Evolutionary conservation across 2,113 vertebrate genomes (phyloP).

Genomic region (Daboia siamensis): DNA sequence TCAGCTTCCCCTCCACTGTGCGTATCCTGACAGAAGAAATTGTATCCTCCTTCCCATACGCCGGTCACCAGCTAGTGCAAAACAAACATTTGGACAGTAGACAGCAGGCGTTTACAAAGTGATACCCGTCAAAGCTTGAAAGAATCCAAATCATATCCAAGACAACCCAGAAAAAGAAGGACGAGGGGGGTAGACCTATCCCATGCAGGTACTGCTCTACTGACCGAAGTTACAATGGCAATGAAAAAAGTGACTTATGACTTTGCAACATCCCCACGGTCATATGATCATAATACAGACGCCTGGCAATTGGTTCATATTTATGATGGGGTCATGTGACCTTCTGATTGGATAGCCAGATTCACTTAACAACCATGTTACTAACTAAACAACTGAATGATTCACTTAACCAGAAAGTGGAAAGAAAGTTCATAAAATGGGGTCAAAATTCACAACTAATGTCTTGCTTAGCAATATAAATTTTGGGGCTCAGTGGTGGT

Average conservation of each 20-base stretch:
- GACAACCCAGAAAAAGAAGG: background rate
- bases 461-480: background rate
- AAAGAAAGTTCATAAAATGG: background rate
- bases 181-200: background rate
- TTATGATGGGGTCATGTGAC: background rate
- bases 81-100: background rate
- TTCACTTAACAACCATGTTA: background rate
- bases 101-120: background rate
- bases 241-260: background rate
- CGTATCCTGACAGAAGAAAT: conserved; percentile 92
- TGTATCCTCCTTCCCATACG: conserved; percentile 85
- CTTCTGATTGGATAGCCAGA: background rate
- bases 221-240: background rate
- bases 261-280: background rate
- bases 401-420: background rate
- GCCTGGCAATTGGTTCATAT: background rate
- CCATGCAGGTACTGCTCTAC: background rate
- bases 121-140: background rate
- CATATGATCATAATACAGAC: background rate
- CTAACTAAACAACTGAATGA: background rate
- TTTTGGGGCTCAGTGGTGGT: background rate
- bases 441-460: background rate
- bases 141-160: background rate
- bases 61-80: conserved; percentile 77
- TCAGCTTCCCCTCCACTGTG: conserved; percentile 83